phyloP scores from a whole-genome alignment of 2,797 vertebrate genomes.

The Heterohyrax brucei region DNA sequence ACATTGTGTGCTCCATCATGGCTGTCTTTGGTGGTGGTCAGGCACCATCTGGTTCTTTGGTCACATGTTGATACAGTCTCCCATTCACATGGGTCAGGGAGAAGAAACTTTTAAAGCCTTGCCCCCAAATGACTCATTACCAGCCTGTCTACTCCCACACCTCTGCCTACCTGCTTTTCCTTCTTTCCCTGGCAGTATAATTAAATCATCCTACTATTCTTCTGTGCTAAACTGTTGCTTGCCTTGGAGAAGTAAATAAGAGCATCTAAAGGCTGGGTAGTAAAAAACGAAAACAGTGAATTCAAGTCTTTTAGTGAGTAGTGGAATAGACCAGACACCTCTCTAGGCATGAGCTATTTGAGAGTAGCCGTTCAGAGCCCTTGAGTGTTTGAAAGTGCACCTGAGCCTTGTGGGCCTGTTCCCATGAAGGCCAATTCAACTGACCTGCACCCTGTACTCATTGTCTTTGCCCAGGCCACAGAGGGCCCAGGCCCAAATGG shows the following conservation, averaged over 20 bases:
- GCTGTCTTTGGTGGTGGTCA: no score
- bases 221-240: conserved; percentile 64
- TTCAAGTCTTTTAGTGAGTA: background rate
- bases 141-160: background rate
- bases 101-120: conserved; percentile 59
- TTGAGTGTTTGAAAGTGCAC: conserved; percentile 97
- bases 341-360: conserved; percentile 99
- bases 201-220: conserved; percentile 77
- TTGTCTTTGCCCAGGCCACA: conserved; percentile 98
- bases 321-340: conserved; percentile 64
- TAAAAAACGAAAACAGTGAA: background rate
- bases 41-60: no score
- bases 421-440: conserved; percentile 96
- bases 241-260: conserved; percentile 60
- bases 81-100: background rate
- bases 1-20: no score
- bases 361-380: conserved; percentile 96
- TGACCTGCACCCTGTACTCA: conserved; percentile 97
- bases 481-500: conserved; percentile 96
- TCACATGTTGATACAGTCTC: no score
- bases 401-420: conserved; percentile 97
- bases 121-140: conserved; percentile 65
- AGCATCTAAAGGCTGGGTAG: conserved; percentile 11
- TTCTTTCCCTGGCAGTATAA: conserved; percentile 79
- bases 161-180: conserved; percentile 73